Percentiles rank a stretch among this genome's conserved stretches.
These are phyloP conservation scores for Apocheima hispidaria DNA, from an alignment of 2,888 invertebrate genomes.

Conservation along the genomic window DNA sequence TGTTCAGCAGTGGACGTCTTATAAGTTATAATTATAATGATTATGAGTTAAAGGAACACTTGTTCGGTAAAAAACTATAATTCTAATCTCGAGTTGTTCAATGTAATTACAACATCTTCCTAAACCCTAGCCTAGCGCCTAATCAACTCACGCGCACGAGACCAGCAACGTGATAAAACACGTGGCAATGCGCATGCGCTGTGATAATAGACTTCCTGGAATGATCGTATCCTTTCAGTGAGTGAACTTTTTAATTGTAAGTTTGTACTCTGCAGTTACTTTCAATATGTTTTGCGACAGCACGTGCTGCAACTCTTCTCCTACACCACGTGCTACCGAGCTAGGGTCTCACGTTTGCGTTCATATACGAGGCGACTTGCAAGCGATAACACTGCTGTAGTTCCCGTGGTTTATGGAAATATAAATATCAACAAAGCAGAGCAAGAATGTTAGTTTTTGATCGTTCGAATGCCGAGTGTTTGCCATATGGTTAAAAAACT, in stretches of 20 bases:
- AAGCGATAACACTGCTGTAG: neutral
- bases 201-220: constrained; percentile 21
- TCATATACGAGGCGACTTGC: constrained; percentile 5
- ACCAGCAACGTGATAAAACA: constrained; percentile 53
- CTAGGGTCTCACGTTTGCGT: neutral
- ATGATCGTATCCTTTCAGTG: neutral
- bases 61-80: too few species aligned
- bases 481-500: too few species aligned
- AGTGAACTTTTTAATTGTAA: neutral
- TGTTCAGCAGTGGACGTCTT: too few species aligned
- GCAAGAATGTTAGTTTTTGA: too few species aligned
- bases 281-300: too few species aligned
- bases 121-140: constrained; percentile 45
- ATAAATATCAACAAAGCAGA: constrained; percentile 2
- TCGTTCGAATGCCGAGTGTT: too few species aligned
- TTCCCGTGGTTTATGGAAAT: constrained; percentile 4
- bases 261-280: too few species aligned
- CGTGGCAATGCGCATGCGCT: constrained; percentile 44
- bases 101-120: constrained; percentile 7
- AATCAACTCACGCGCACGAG: constrained; percentile 50
- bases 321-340: neutral
- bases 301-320: neutral
- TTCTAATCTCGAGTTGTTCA: neutral
- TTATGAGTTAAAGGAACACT: too few species aligned
- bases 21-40: too few species aligned